Base-by-base conservation (phyloP, 1,140 invertebrate genomes). In the Ceratina japonica region DNA sequence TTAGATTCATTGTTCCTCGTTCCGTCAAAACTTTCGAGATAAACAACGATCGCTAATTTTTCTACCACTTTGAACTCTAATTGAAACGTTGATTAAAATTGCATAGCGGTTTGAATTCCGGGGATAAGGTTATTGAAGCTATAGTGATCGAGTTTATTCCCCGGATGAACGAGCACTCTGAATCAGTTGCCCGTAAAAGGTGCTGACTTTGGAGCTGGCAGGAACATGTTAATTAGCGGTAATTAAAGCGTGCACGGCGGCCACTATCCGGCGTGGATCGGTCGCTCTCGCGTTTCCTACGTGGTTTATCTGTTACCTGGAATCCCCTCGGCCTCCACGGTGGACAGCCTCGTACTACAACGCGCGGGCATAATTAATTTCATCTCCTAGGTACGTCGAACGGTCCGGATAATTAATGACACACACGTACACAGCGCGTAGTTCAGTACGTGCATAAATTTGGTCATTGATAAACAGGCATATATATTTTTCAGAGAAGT, bases 191-290 rank as follows among this genome's bases (percentile, higher is more conserved):
- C 61, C 65, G 71, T 74, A 83, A 84, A 83, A 81, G 81, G 82
- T 51, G 70, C 78, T 77, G 69, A 69, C 81, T 16, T 83, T 64
- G 72, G 83, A 75, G 63, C 54, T 59, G 76, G 44, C 80, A 81
- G 70, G 76, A 78, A 85, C 83, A 73, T 85, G 83, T 85, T 84
- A 85, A 81, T 84, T 76, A 81, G 79, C 75, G 70, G 74, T 69
- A 85, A 85, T 85, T 85, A 85, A 85, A 65, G 51, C 71, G 61
- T 15, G 72, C 78, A 68, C 72, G 49, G 20, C 37, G 61, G 31
- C 51, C 61, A 31, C 52, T 74, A 74, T 79, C 70, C 79, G 51
- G 10, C 49, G 22, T 49, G 65, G 27, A 69, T 84, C 82, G 54
- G 51, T 44, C 63, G 64, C 52, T 74, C 62, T 66, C 22, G 64